Base-by-base conservation (phyloP, 2,888 invertebrate genomes). In the Hecatera dysodea region DNA sequence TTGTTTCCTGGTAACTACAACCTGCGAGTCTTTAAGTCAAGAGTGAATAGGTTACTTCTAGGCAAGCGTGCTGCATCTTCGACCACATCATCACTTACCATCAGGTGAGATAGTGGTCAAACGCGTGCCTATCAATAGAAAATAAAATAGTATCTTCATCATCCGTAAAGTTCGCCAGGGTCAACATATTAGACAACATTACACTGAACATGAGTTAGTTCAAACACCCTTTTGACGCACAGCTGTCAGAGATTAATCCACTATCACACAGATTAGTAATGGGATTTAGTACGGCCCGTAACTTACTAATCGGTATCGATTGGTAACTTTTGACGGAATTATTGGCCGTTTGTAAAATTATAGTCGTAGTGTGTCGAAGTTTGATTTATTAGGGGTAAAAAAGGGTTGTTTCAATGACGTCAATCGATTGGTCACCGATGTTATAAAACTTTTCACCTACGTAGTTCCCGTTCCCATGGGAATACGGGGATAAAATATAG, bases 331-430 rank as follows among this genome's bases (percentile, higher is more conserved):
- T 72, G 44, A 62, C n/a, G 9, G 17, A 44, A 1, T 22, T 44
- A 24, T 50, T n/a, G 3, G 24, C 2, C n/a, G 12, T 42, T 55
- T n/a, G 33, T 39, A 17, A 2, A n/a, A n/a, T n/a, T n/a, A n/a
- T n/a, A n/a, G n/a, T n/a, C n/a, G n/a, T n/a, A n/a, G n/a, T n/a
- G 46, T 55, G 48, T n/a, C n/a, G 1, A 29, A n/a, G 19, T 75
- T 67, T 39, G 44, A 59, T 75, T 75, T 44, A 67, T 57, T 52
- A 36, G 12, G 27, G 9, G 8, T 15, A 0, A 8, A 17, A 55
- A 42, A 42, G 6, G 12, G 2, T 56, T 42, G 12, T 33, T 61
- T 19, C 11, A 33, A 29, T n/a, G 9, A 24, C 24, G 6, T 57
- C 6, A 8, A n/a, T 52, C 33, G 42, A 22, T 52, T 4, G 7